Evolutionary conservation across 2,113 vertebrate genomes (phyloP), one percentile per base, ranked within the genome.

Genomic region (Mus pahari): DNA sequence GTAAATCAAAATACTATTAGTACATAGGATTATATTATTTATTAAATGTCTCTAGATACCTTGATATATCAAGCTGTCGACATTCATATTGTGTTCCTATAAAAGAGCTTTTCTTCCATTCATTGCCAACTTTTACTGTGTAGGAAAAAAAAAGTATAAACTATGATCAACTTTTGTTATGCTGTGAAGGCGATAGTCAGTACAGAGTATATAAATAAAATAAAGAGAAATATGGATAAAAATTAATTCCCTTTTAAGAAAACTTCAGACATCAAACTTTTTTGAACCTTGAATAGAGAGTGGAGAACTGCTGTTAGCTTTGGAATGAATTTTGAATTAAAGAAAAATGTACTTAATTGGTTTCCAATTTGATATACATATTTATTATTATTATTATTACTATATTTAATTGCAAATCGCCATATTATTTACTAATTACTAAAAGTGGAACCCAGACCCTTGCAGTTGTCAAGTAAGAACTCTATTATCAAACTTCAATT

Each of bases 1-100:
- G 42, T 97, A 96, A 97, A 88, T 97, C 58, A 97, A 94, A 93
- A 94, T 92, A 96, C 88, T 94, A 96, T 92, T 96, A 94, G 93
- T 93, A 42, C 22, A 82, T 55, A 82, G 93, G 62, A 75, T 91
- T 89, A 94, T 26, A 97, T 92, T 79, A 74, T 60, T 94, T 92
- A 62, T 82, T 73, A 90, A 95, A 91, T 94, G 48, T 94, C 66
- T 93, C 89, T 66, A 28, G 7, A 84, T 74, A 36, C 26, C 19
- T 71, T 93, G 45, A 83, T 97, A 91, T 20, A 82, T 26, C 75
- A 75, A 28, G 33, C 17, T 64, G 19, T 79, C 22, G 74, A 48
- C 82, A 45, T 82, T 55, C 5, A 78, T 3, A 78, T 91, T 70
- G 6, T 78, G 4, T 93, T 92, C 4, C 74, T 5, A 31, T 70